A percentile compares a stretch with the other conserved stretches of the same genome.
Evolutionary conservation across 30 jellyfish, hydroid and myxozoan genomes (phyloP).

Genomic region (Chironex yamaguchii): DNA sequence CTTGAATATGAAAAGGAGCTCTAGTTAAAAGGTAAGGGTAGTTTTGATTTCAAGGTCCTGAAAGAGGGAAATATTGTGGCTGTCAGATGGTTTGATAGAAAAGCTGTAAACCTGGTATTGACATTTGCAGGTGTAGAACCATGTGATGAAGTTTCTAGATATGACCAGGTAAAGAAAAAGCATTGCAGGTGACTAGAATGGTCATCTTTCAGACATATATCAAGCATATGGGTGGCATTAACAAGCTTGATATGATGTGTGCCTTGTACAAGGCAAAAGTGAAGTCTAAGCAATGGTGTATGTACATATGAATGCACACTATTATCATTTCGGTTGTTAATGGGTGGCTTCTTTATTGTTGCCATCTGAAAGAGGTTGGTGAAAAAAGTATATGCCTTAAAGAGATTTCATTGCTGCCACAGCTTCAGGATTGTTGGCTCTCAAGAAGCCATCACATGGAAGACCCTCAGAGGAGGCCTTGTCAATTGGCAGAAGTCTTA

Average conservation of each 20-base stretch:
- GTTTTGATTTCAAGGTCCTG: constrained; percentile 2
- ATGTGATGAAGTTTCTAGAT: neutral
- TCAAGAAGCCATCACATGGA: neutral
- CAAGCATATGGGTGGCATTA: constrained; percentile 30
- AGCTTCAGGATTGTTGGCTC: neutral
- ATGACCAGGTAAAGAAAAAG: neutral
- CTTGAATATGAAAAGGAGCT: constrained; percentile 21
- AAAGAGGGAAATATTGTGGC: constrained; percentile 3
- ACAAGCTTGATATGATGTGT: constrained; percentile 29
- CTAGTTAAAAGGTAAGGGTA: constrained; percentile 9
- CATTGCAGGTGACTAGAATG: neutral
- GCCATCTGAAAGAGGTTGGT: neutral
- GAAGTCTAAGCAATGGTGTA: constrained; percentile 10
- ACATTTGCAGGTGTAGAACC: constrained; percentile 35
- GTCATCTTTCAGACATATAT: neutral
- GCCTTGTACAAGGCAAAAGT: constrained; percentile 5
- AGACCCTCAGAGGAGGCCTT: too few species aligned
- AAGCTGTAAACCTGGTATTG: constrained; percentile 23
- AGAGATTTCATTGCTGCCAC: neutral
- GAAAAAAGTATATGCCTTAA: constrained; percentile 25
- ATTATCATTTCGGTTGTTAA: neutral
- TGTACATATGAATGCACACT: constrained; percentile 7
- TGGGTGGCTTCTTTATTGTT: constrained; percentile 28
- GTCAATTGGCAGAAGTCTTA: too few species aligned
- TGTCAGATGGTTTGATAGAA: constrained; percentile 24